Evolutionary conservation across 1,140 invertebrate genomes (phyloP).

Genomic region (Drosophila lini): DNA sequence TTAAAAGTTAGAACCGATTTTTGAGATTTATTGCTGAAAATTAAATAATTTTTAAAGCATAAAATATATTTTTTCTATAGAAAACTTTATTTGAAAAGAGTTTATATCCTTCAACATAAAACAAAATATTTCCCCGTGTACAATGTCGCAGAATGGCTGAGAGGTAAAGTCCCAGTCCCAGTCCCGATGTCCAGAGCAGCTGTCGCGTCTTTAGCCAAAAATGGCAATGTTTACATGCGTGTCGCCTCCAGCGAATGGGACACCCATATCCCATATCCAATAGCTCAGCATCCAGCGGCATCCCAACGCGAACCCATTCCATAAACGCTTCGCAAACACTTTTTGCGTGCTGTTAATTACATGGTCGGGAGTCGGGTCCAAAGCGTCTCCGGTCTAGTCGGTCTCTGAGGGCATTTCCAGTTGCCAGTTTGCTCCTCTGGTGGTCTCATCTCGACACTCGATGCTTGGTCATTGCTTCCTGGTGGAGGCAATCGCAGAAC

Average conservation of each 20-base stretch:
- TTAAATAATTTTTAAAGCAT: too few relatives aligned
- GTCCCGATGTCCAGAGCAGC: conserved; percentile 43
- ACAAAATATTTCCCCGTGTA: conserved; percentile 11
- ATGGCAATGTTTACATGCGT: conserved; percentile 82
- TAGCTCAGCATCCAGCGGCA: conserved; percentile 16
- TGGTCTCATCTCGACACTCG: conserved; percentile 49
- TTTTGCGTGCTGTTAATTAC: conserved; percentile 83
- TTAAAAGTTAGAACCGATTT: too few relatives aligned
- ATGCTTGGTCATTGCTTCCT: conserved; percentile 81
- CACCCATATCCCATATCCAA: conserved; percentile 44
- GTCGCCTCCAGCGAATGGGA: conserved; percentile 61
- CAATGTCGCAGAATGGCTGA: not conserved
- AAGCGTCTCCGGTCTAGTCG: conserved; percentile 49
- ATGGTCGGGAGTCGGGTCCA: conserved; percentile 48
- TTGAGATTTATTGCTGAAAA: too few relatives aligned
- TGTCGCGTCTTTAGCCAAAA: conserved; percentile 82
- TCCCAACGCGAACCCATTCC: conserved; percentile 48
- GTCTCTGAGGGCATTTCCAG: conserved; percentile 71
- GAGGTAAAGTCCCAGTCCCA: conserved; percentile 14
- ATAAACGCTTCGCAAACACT: conserved; percentile 77
- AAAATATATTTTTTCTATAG: too few relatives aligned
- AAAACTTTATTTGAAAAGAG: too few relatives aligned
- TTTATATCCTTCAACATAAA: not conserved
- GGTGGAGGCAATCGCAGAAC: conserved; percentile 65
- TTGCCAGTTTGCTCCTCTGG: conserved; percentile 58